Base-by-base conservation (phyloP, 2,888 invertebrate species). In the Theretra japonica region DNA sequence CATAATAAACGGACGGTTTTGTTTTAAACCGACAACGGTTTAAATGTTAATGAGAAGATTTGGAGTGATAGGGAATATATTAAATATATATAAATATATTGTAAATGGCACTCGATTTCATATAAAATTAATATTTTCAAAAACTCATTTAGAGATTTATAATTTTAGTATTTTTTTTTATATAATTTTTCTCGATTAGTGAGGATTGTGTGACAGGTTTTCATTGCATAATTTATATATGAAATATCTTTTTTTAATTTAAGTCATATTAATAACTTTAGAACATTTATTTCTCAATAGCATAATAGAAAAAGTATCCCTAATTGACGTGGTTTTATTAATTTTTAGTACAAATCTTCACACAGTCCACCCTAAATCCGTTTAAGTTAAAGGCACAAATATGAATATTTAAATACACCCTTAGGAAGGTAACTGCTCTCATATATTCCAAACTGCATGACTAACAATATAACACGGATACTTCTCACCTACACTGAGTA, bases 101-200 rank as follows among this genome's bases (percentile, higher is more conserved):
- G 21, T 62, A 62, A 62, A 62, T 62, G 62, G 62, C 62, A 62
- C 62, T 33, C 21, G 21, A 33, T 21, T 62, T 30, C n/a, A 60
- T 33, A 62, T 62, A 62, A 53, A 17, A 53, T 53, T 41, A 33
- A 33, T 21, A 62, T 33, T 21, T 59, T 30, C 21, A 33, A 41
- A 62, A 62, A 41, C 8, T n/a, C 25, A 17, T 33, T 41, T 62
- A 33, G 30, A 19, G n/a, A 33, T 62, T 62, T n/a, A 8, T 33
- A 33, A 62, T 8, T 62, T 62, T 41, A n/a, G 19, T 62, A 17
- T 19, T 30, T 28, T 62, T 59, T 59, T 30, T 2, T 33, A 62
- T 21, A 41, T 41, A 41, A 5, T 41, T 41, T n/a, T 33, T 33
- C 33, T 21, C n/a, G 3, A 25, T 33, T 62, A 62, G 21, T 8